phyloP scores from a whole-genome alignment of 2,113 vertebrate genomes.

The Ochotona curzoniae region DNA sequence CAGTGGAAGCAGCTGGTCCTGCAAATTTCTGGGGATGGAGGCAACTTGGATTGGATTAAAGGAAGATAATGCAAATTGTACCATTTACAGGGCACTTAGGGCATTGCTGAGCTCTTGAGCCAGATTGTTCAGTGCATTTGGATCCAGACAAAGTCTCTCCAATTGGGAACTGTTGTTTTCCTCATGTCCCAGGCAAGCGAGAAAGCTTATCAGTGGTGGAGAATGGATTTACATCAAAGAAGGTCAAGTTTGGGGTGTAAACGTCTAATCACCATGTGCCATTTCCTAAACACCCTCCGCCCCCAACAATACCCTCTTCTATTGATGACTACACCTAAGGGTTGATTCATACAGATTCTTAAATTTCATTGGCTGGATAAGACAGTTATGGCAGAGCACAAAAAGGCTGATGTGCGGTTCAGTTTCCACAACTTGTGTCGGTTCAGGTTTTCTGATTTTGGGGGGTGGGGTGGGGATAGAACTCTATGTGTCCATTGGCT shows the following conservation, averaged over 20 bases:
- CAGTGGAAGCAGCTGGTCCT: not conserved
- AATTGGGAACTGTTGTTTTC: not conserved
- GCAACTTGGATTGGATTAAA: conserved; percentile 4
- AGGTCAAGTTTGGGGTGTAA: not conserved
- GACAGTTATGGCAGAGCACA: not conserved
- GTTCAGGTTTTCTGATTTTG: not conserved
- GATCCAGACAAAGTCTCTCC: not conserved
- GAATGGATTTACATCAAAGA: too few species aligned
- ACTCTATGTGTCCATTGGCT: not conserved
- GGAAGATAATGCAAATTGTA: not conserved
- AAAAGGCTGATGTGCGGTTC: rapidly evolving
- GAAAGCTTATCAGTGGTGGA: not conserved
- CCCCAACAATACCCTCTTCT: too few species aligned
- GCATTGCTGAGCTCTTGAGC: not conserved
- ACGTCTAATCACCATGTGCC: not conserved
- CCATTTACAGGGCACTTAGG: not conserved
- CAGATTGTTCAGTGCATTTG: not conserved
- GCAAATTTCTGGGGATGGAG: not conserved
- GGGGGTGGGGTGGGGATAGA: not conserved
- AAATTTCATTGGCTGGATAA: not conserved
- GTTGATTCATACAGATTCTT: not conserved
- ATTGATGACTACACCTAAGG: rapidly evolving
- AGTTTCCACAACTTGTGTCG: not conserved
- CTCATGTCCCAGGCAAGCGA: not conserved
- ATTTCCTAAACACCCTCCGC: not conserved